phyloP scores from a whole-genome alignment of 2,888 invertebrate genomes.

The Chymomyza fuscimana region DNA sequence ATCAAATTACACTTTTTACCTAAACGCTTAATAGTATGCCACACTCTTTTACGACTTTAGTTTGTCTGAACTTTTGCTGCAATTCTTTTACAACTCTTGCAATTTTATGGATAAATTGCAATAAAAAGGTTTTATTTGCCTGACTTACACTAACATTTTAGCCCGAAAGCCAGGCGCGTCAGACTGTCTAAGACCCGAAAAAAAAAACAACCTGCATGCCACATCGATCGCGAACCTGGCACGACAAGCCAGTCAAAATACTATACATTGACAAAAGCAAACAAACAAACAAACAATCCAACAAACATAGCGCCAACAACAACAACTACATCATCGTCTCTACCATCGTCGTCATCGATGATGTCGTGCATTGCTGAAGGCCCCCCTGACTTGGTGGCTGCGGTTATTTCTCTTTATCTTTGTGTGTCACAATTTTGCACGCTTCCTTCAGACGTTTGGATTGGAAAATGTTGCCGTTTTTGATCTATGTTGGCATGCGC shows the following conservation, averaged over 20 bases:
- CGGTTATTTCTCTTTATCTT: slow-evolving; percentile 58
- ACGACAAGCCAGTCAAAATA: neutral
- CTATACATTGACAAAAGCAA: neutral
- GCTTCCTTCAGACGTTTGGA: slow-evolving; percentile 58
- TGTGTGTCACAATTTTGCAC: slow-evolving; percentile 72
- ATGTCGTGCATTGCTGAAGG: slow-evolving; percentile 11
- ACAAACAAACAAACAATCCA: slow-evolving; percentile 45
- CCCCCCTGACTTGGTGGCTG: slow-evolving; percentile 29
- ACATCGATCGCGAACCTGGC: neutral
- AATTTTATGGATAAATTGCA: neutral
- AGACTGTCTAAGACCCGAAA: neutral
- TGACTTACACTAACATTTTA: neutral
- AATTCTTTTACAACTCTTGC: neutral
- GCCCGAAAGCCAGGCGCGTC: neutral
- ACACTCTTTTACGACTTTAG: slow-evolving; percentile 14
- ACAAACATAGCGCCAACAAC: slow-evolving; percentile 19
- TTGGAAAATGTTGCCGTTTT: slow-evolving; percentile 67
- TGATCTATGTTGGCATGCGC: slow-evolving; percentile 70
- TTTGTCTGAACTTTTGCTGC: neutral
- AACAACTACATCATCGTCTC: slow-evolving; percentile 34
- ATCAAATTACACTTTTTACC: slow-evolving; percentile 2
- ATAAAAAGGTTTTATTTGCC: neutral
- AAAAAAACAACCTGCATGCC: neutral
- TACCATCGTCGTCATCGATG: slow-evolving; percentile 15
- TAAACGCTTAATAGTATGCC: slow-evolving; percentile 39